phyloP scores from a whole-genome alignment of 2,888 invertebrate genomes.

The Eucriotettix oculatus region DNA sequence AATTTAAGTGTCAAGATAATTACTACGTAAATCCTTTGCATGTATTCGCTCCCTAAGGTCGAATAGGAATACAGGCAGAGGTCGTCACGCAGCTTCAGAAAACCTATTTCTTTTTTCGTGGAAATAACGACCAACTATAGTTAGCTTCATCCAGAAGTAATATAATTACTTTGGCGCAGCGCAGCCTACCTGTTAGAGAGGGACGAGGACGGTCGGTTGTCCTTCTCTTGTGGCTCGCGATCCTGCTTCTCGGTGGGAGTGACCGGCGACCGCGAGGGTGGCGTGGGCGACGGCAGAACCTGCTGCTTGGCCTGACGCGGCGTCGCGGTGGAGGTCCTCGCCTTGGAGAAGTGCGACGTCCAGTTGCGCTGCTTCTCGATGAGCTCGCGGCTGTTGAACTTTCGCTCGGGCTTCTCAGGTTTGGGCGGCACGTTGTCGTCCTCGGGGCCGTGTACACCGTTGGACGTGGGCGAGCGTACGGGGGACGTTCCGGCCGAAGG shows the following conservation, averaged over 20 bases:
- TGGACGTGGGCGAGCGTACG: conserved; percentile 25
- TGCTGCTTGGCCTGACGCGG: conserved; percentile 18
- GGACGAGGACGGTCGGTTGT: too few species aligned
- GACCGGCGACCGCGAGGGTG: conserved; percentile 22
- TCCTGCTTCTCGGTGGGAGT: conserved; percentile 18
- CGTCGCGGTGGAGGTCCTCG: conserved; percentile 31
- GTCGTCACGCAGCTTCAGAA: too few species aligned
- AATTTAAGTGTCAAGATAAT: too few species aligned
- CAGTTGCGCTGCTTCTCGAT: conserved; percentile 85
- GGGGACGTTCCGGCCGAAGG: conserved; percentile 9
- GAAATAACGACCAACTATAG: too few species aligned
- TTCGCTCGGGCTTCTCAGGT: conserved; percentile 69
- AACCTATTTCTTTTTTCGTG: too few species aligned
- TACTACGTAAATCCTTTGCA: too few species aligned
- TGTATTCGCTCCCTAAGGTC: too few species aligned
- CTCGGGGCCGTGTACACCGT: not conserved
- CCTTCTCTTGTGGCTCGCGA: conserved; percentile 2
- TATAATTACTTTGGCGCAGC: too few species aligned
- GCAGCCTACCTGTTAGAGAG: too few species aligned
- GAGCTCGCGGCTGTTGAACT: conserved; percentile 66
- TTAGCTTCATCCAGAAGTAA: too few species aligned
- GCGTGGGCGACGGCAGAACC: conserved; percentile 28
- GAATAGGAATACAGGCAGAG: too few species aligned
- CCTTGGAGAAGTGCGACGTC: conserved; percentile 79
- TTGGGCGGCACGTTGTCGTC: conserved; percentile 32